Evolutionary conservation across 2,888 invertebrate species (phyloP), one percentile per base, ranked within the genome.

Genomic region (Scaptodrosophila latifasciaeformis): DNA sequence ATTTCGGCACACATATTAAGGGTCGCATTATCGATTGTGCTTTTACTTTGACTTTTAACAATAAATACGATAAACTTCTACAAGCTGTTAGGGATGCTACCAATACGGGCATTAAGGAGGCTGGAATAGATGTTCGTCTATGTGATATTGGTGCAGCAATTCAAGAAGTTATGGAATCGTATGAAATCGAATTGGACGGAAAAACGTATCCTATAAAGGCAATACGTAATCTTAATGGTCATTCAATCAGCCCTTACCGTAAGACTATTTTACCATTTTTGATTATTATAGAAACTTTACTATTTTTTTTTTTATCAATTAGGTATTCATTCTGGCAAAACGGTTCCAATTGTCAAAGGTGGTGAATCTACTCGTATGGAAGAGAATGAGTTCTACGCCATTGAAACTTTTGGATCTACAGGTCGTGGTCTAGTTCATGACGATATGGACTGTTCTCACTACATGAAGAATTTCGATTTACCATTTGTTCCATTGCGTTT

Each of bases 151-250:
- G 95, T 9, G 94, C 96, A 61, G 95, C 96, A 1, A 96, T 99
- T 70, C 99, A 99, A 85, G 99, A 99, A 89, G 97, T 98, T 0
- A 99, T 99, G 99, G 99, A 99, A 84, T 98, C 97, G 0, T 97
- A 99, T 85, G 99, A 99, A 88, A 92, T 99, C 4, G 99, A 99
- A 86, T 86, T 99, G 50, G 96, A 99, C 86, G 99, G 99, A 29
- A 96, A 96, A 87, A 93, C 93, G 9, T 97, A 96, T 87, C 96
- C 93, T 87, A 94, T 99, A 27, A 99, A 98, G 87, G 95, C 98
- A 4, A 99, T 99, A 82, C 91, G 99, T 62, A 99, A 99, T 88
- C 90, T 99, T 64, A 99, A 99, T 87, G 99, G 99, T 1, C 99
- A 99, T 87, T 98, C 98, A n/a, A 98, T 99, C 81, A 95, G 96